Conservation (phyloP, 2,797 vertebrate species). For the Gymnoscopelus microlampas region DNA sequence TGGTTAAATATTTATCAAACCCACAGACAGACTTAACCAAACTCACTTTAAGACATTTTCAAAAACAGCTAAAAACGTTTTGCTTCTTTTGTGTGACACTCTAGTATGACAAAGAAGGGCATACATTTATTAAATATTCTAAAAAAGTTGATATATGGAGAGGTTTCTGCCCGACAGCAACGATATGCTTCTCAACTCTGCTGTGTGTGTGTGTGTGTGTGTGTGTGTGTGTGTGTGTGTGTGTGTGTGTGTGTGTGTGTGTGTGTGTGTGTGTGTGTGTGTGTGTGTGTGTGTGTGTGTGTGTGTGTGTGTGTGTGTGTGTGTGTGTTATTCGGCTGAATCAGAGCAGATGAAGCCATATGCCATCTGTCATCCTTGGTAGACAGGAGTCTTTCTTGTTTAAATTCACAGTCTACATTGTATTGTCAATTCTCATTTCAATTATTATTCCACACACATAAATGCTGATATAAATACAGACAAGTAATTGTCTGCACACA, state of each 20-base stretch:
- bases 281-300: neutral
- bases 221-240: slow-evolving; percentile 7
- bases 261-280: slow-evolving; percentile 36
- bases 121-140: too few species aligned
- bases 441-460: slow-evolving; percentile 62
- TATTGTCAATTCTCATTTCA: slow-evolving; percentile 52
- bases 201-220: slow-evolving; percentile 15
- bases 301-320: slow-evolving; percentile 19
- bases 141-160: too few species aligned
- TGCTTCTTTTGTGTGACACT: too few species aligned
- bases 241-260: slow-evolving; percentile 6
- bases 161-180: too few species aligned
- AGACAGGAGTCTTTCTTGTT: slow-evolving; percentile 58
- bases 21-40: too few species aligned
- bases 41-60: too few species aligned
- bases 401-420: slow-evolving; percentile 50
- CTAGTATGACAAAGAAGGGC: too few species aligned
- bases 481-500: slow-evolving; percentile 57
- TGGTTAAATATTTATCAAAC: too few species aligned
- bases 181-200: slow-evolving; percentile 2
- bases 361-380: slow-evolving; percentile 68
- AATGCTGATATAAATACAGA: slow-evolving; percentile 43
- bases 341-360: slow-evolving; percentile 73
- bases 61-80: too few species aligned
- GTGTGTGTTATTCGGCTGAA: slow-evolving; percentile 55